phyloP scores from a whole-genome alignment of 2,888 invertebrate species.

The Cylindroiulus punctatus region DNA sequence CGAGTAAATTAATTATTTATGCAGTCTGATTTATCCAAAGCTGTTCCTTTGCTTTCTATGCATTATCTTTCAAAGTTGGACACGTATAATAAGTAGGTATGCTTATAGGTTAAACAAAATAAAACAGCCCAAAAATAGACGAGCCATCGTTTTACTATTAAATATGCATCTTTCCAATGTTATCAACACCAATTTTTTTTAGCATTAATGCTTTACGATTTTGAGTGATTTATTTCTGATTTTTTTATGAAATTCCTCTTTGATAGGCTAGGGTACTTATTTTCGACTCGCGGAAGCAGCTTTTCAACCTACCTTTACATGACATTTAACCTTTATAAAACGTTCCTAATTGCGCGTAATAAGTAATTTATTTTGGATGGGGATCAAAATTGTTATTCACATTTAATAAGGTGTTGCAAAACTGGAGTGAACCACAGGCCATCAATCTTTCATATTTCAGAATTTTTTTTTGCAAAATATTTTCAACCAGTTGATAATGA shows the following conservation, averaged over 20 bases:
- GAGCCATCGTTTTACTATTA: too few species aligned
- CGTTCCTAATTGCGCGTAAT: background rate
- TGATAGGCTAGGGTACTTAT: background rate
- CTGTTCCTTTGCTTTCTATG: too few species aligned
- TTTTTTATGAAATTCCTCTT: background rate
- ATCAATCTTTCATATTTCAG: slow-evolving; percentile 30
- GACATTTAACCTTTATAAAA: background rate
- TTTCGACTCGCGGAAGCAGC: background rate
- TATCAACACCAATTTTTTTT: background rate
- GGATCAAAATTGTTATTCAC: background rate
- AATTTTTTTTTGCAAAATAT: background rate
- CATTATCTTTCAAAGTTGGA: too few species aligned
- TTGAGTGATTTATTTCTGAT: too few species aligned
- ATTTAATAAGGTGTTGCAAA: slow-evolving; percentile 34
- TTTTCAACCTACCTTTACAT: background rate
- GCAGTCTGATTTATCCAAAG: too few species aligned
- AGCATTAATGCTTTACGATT: too few species aligned
- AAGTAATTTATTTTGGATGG: background rate
- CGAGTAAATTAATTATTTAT: too few species aligned
- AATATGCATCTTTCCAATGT: too few species aligned
- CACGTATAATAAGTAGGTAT: too few species aligned
- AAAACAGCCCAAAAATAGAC: too few species aligned
- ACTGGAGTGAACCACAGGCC: background rate
- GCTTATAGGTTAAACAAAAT: too few species aligned
- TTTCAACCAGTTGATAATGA: background rate